Percentiles rank a stretch among this genome's conserved stretches.
Evolutionary conservation across 2,888 invertebrate genomes (phyloP).

Genomic region (Cephus pulcher): DNA sequence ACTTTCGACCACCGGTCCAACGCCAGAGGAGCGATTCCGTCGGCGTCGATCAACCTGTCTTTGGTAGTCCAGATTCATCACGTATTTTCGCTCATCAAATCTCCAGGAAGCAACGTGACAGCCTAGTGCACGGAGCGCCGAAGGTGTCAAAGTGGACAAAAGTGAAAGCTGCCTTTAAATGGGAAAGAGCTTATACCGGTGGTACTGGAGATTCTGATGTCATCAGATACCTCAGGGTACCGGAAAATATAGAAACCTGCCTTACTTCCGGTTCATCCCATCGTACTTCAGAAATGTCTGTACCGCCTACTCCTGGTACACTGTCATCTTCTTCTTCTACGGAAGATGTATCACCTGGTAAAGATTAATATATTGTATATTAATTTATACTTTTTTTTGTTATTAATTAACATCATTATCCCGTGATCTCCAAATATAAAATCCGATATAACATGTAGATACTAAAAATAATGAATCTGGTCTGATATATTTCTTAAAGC

Average conservation of each 20-base stretch:
- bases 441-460: neutral
- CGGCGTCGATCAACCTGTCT: slow-evolving; percentile 70
- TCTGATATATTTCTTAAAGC: neutral
- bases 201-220: slow-evolving; percentile 58
- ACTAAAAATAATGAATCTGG: neutral
- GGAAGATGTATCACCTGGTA: slow-evolving; percentile 73
- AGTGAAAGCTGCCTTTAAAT: slow-evolving; percentile 89
- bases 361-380: neutral
- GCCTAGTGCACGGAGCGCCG: slow-evolving; percentile 55
- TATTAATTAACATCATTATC: neutral
- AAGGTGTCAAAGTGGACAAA: slow-evolving; percentile 89
- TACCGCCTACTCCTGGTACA: slow-evolving; percentile 73
- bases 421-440: neutral
- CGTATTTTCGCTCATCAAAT: neutral
- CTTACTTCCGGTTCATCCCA: slow-evolving; percentile 31
- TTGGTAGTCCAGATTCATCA: neutral
- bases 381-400: neutral
- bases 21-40: slow-evolving; percentile 78
- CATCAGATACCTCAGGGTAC: slow-evolving; percentile 59
- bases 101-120: neutral
- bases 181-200: slow-evolving; percentile 80
- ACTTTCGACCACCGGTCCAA: slow-evolving; percentile 61
- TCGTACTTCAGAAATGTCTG: slow-evolving; percentile 68
- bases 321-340: slow-evolving; percentile 81
- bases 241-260: slow-evolving; percentile 65